These are phyloP conservation scores for Syrmaticus mikado DNA, from an alignment of 2,113 vertebrate species.

Conservation along the genomic window DNA sequence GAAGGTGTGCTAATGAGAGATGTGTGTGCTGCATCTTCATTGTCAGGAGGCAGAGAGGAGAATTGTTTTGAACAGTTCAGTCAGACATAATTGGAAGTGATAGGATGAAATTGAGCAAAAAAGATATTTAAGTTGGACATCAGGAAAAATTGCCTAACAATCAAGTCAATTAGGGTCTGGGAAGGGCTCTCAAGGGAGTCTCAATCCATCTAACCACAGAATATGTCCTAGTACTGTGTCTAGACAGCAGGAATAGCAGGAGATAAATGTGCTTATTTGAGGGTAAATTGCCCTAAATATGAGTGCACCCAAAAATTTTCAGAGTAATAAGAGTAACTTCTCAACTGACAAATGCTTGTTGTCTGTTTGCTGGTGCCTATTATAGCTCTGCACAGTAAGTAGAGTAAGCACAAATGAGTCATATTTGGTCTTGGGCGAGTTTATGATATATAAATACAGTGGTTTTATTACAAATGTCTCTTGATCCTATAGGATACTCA, in stretches of 20 bases:
- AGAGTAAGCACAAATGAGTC: not conserved
- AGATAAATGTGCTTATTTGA: not conserved
- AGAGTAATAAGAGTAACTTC: not conserved
- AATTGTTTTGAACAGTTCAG: slow-evolving; percentile 48
- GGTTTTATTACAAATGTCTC: not conserved
- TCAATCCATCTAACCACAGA: slow-evolving; percentile 31
- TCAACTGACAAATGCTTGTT: not conserved
- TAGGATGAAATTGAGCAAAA: slow-evolving; percentile 61
- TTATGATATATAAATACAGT: not conserved
- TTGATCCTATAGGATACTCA: not conserved
- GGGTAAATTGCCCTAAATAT: slow-evolving; percentile 4
- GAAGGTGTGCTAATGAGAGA: not conserved
- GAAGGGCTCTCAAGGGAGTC: slow-evolving; percentile 35
- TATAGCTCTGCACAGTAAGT: not conserved
- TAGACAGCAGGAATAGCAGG: not conserved
- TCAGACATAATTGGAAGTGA: slow-evolving; percentile 45
- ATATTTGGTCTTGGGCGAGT: not conserved
- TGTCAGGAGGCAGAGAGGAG: slow-evolving; percentile 11
- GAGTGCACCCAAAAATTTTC: not conserved
- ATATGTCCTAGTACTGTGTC: slow-evolving; percentile 1
- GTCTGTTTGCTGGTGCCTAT: not conserved
- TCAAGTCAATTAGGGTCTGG: slow-evolving; percentile 54
- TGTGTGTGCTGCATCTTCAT: not conserved
- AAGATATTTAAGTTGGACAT: slow-evolving; percentile 37
- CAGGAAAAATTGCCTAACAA: slow-evolving; percentile 42